These are phyloP conservation scores for Neuroterus valhalla DNA, from an alignment of 1,140 invertebrate species.

Conservation along the genomic window DNA sequence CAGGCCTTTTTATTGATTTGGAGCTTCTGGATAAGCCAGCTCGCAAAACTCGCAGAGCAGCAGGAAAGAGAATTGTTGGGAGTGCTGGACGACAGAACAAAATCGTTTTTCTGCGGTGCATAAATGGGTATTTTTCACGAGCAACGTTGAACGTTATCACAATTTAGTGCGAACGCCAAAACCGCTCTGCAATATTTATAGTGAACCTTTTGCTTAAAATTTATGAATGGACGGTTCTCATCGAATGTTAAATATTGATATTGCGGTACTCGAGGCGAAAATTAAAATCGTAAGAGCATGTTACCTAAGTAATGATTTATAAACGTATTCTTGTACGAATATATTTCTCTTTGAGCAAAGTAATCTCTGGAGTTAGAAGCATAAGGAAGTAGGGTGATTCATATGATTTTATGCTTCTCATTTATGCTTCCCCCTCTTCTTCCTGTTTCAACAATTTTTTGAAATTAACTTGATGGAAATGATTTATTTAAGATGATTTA, in stretches of 20 bases:
- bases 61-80: constrained; percentile 27
- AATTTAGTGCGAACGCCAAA: constrained; percentile 16
- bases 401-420: too few species aligned
- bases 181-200: constrained; percentile 26
- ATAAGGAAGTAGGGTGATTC: too few species aligned
- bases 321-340: too few species aligned
- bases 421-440: too few species aligned
- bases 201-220: constrained; percentile 5
- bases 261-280: neutral
- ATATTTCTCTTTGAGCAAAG: too few species aligned
- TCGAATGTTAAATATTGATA: constrained; percentile 12
- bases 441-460: too few species aligned
- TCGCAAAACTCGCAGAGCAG: constrained; percentile 13
- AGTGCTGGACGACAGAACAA: constrained; percentile 15
- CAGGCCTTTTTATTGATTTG: constrained; percentile 23
- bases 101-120: constrained; percentile 23
- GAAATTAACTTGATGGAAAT: too few species aligned
- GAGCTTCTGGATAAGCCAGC: constrained; percentile 20
- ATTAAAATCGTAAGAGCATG: neutral
- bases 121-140: constrained; percentile 27
- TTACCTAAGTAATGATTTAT: too few species aligned
- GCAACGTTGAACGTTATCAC: neutral
- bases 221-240: constrained; percentile 8
- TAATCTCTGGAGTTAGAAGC: too few species aligned
- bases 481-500: too few species aligned